Evolutionary conservation across 2,888 invertebrate genomes (phyloP), one percentile per base, ranked within the genome.

Genomic region (Amblyjoppa proteus): DNA sequence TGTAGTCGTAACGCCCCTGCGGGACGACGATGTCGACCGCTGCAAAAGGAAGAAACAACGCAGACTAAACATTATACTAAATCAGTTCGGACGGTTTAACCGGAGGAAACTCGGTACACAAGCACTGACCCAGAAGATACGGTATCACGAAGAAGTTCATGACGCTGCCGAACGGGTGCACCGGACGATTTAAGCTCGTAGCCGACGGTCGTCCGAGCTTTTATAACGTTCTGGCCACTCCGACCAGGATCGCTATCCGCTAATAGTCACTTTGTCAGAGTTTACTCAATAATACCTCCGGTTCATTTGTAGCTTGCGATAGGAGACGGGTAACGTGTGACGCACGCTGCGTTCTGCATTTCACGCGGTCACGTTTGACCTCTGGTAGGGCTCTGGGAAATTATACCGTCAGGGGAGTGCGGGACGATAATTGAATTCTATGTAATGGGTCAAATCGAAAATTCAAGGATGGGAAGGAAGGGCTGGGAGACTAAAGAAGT

Each of bases 101-200:
- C 11, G 13, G 34, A 64, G 16, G 7, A 64, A 34, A 31, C 20
- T 56, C 9, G n/a, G 0, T 56, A 34, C 20, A 28, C 31, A 13
- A 13, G n/a, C 11, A 86, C 90, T 85, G 81, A 91, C 90, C 89
- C 84, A 91, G 87, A 64, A 90, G 70, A 85, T 87, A 89, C 74
- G 86, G 70, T 84, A 88, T 66, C 56, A 86, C 71, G 80, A 88
- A 82, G 75, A 88, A 89, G 84, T 87, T 74, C 85, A 87, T 88
- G 53, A 77, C 83, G 69, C 53, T 53, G 77, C 34, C 31, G 75
- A 68, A 79, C 20, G 34, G 49, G 25, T 20, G 34, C 58, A 49
- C 53, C 45, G 28, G 45, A 68, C 81, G 80, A 69, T 74, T 64
- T 34, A 76, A 80, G 73, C 83, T 81, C 61, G 68, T 31, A 16